phyloP scores from a whole-genome alignment of 2,797 vertebrate species.

The Discoglossus pictus region DNA sequence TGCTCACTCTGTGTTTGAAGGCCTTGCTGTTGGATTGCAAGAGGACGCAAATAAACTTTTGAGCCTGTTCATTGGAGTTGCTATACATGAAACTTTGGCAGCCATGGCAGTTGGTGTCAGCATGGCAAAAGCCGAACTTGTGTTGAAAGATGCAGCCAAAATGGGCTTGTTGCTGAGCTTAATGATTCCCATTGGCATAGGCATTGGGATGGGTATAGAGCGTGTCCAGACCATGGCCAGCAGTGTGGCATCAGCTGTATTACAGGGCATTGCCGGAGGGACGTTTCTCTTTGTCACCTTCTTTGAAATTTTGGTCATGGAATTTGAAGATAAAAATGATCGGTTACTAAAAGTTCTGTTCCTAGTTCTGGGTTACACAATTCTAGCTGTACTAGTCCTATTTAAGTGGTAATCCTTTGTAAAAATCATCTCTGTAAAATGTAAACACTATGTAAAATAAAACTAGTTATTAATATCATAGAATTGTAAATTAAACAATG shows the following conservation, averaged over 20 bases:
- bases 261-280: conserved; percentile 85
- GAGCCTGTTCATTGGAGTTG: conserved; percentile 84
- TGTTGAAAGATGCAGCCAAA: conserved; percentile 77
- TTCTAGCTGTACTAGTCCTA: conserved; percentile 79
- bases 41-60: conserved; percentile 76
- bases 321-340: conserved; percentile 86
- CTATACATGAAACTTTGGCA: conserved; percentile 85
- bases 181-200: conserved; percentile 85
- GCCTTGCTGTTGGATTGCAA: conserved; percentile 88
- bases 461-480: too few species aligned
- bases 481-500: too few species aligned
- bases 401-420: conserved; percentile 88
- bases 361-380: conserved; percentile 81
- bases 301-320: conserved; percentile 86
- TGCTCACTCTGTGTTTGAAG: conserved; percentile 88
- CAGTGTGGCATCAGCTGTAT: conserved; percentile 74
- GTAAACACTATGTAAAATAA: too few species aligned
- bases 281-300: conserved; percentile 92
- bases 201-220: conserved; percentile 83
- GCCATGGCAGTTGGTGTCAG: conserved; percentile 84
- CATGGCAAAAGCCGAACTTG: conserved; percentile 76
- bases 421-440: too few species aligned
- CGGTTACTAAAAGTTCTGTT: conserved; percentile 89
- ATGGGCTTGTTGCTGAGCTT: conserved; percentile 77
- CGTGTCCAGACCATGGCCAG: conserved; percentile 72